Evolutionary conservation across 2,888 invertebrate species (phyloP).

Genomic region (Morpho helenor): DNA sequence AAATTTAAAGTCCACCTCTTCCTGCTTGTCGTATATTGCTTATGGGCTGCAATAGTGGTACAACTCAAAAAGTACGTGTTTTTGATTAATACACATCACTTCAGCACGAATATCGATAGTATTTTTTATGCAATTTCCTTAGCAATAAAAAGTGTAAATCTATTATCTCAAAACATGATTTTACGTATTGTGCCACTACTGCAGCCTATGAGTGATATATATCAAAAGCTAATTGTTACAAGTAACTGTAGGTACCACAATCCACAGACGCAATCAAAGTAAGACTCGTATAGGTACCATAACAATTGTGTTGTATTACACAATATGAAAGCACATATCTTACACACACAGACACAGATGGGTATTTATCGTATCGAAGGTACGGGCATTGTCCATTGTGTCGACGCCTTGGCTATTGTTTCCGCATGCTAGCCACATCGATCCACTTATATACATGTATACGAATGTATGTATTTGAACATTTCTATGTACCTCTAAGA

Average conservation of each 20-base stretch:
- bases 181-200: too few species aligned
- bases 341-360: constrained; percentile 55
- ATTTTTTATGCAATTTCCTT: too few species aligned
- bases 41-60: too few species aligned
- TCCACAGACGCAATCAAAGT: constrained; percentile 9
- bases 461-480: neutral
- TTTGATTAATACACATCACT: too few species aligned
- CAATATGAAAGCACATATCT: constrained; percentile 20
- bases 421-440: constrained; percentile 50
- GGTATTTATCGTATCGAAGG: constrained; percentile 62
- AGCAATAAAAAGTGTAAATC: too few species aligned
- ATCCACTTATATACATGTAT: constrained; percentile 31
- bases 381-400: constrained; percentile 75
- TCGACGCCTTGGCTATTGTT: constrained; percentile 69
- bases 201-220: too few species aligned
- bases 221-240: too few species aligned
- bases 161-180: too few species aligned
- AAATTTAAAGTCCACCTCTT: too few species aligned
- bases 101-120: too few species aligned
- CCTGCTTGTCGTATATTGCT: too few species aligned
- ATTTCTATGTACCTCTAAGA: constrained; percentile 31
- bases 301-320: constrained; percentile 19
- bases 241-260: neutral
- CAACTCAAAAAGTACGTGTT: too few species aligned
- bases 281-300: constrained; percentile 1